phyloP scores from a whole-genome alignment of 1,140 invertebrate genomes.

The Megathymus violae region DNA sequence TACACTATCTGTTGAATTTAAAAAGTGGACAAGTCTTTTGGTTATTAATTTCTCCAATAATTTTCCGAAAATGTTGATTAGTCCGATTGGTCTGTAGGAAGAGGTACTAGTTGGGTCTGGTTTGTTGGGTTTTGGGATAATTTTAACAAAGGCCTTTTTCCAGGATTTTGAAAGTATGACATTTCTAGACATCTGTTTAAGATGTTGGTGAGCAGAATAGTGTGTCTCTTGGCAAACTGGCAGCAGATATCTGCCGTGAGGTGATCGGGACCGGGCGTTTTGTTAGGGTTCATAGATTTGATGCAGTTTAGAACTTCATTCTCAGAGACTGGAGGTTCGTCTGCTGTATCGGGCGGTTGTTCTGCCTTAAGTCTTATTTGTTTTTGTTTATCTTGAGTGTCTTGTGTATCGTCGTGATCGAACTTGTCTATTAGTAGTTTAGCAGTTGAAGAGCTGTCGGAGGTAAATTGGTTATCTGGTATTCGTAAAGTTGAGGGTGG shows the following conservation, averaged over 20 bases:
- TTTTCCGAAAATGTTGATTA: conserved; percentile 41
- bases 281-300: conserved; percentile 35
- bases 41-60: conserved; percentile 37
- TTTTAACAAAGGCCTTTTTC: conserved; percentile 32
- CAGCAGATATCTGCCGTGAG: conserved; percentile 44
- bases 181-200: conserved; percentile 35
- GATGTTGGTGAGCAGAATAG: conserved; percentile 22
- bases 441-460: conserved; percentile 28
- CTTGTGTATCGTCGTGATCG: conserved; percentile 39
- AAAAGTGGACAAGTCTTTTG: conserved; percentile 18
- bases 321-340: conserved; percentile 23
- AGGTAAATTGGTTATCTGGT: conserved; percentile 16
- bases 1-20: not conserved
- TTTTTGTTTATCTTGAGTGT: not conserved
- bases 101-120: too few species aligned
- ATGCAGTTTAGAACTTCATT: conserved; percentile 34
- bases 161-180: not conserved
- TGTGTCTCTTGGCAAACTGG: conserved; percentile 2
- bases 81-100: too few species aligned
- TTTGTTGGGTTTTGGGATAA: conserved; percentile 34
- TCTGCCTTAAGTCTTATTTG: too few species aligned
- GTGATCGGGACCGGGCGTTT: conserved; percentile 39
- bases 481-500: conserved; percentile 31
- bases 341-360: not conserved
- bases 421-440: conserved; percentile 35